A percentile compares a stretch with the other conserved stretches of the same genome.
phyloP scores from a whole-genome alignment of 2,888 invertebrate species.

The Dimorphilus gyrociliatus region DNA sequence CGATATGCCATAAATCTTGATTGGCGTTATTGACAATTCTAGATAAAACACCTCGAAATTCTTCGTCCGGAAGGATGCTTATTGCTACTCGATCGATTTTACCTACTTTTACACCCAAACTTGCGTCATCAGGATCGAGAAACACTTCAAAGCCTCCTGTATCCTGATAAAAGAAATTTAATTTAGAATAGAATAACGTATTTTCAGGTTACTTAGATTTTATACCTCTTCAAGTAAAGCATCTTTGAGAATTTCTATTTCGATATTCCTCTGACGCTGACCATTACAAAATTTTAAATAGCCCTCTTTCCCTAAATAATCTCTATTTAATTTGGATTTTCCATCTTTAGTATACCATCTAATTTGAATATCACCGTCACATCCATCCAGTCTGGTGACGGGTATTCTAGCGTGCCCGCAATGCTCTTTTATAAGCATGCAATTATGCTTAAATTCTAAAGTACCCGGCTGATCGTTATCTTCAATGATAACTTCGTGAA shows the following conservation, averaged over 20 bases:
- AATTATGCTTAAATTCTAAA: constrained; percentile 43
- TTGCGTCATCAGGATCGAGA: too few relatives aligned
- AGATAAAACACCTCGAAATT: background rate
- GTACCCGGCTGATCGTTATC: constrained; percentile 47
- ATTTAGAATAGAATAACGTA: too few relatives aligned
- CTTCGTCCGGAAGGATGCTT: too few relatives aligned
- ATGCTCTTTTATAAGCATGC: constrained; percentile 44
- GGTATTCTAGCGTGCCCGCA: constrained; percentile 40
- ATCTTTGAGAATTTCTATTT: too few relatives aligned
- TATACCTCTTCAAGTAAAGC: too few relatives aligned
- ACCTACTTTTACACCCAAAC: too few relatives aligned
- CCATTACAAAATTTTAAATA: constrained; percentile 35
- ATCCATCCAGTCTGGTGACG: constrained; percentile 41
- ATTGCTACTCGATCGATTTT: too few relatives aligned
- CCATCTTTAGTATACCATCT: constrained; percentile 45
- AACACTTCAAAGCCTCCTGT: too few relatives aligned
- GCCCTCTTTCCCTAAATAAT: constrained; percentile 43
- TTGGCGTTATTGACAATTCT: background rate
- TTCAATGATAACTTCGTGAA: constrained; percentile 46
- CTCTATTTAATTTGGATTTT: constrained; percentile 42
- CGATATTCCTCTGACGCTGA: too few relatives aligned
- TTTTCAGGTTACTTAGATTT: too few relatives aligned
- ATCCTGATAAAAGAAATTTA: too few relatives aligned
- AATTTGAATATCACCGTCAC: constrained; percentile 43
- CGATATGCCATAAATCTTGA: constrained; percentile 6